Percentiles rank a stretch among this genome's conserved stretches.
Conservation (phyloP, 2,113 vertebrate species). For the Numenius arquata region DNA sequence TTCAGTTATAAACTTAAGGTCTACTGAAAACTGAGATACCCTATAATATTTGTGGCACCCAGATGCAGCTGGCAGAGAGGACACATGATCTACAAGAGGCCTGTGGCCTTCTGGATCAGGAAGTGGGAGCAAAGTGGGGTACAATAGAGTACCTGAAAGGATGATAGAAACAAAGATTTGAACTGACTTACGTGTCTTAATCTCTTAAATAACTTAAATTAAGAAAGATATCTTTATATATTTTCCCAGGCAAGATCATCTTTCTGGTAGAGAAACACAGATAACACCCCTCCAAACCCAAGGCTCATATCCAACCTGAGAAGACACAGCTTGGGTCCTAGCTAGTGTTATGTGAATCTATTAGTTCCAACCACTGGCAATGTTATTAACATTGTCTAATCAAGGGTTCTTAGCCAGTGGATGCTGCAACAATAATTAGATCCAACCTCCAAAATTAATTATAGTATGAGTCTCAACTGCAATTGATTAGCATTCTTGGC, state of each 20-base stretch:
- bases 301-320: neutral
- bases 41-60: neutral
- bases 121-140: neutral
- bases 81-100: neutral
- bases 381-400: neutral
- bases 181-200: neutral
- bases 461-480: neutral
- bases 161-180: neutral
- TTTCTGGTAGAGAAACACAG: neutral
- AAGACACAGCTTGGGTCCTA: neutral
- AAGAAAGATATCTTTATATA: neutral
- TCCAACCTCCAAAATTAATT: neutral
- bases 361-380: neutral
- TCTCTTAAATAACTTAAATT: neutral
- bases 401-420: neutral
- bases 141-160: neutral
- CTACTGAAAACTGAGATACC: neutral
- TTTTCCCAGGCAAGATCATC: neutral
- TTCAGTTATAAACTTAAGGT: neutral
- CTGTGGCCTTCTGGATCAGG: neutral
- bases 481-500: neutral
- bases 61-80: neutral
- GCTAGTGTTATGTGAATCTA: neutral
- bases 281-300: neutral
- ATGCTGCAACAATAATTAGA: neutral